A percentile compares a stretch with the other conserved stretches of the same genome.
These are phyloP conservation scores for Rhipidura dahli DNA, from an alignment of 2,113 vertebrate genomes.

Conservation along the genomic window DNA sequence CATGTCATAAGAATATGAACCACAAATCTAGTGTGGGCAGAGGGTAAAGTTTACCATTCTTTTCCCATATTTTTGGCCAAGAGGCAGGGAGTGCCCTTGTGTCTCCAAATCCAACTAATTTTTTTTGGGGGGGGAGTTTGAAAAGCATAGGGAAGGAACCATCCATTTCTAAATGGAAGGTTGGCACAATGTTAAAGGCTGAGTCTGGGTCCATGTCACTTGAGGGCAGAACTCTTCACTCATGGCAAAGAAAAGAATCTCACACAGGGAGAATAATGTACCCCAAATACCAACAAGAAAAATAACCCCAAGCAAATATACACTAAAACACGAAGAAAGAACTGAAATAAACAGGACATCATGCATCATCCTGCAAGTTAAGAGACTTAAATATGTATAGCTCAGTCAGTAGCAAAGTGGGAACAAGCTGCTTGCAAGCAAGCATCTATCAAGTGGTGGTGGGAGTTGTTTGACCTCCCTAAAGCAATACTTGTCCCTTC, in stretches of 20 bases:
- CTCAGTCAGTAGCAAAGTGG: not conserved
- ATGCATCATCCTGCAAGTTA: not conserved
- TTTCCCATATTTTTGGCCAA: not conserved
- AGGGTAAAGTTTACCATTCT: not conserved
- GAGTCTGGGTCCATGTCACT: not conserved
- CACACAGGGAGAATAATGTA: not conserved
- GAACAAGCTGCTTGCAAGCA: not conserved
- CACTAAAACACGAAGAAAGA: not conserved
- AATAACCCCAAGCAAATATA: not conserved
- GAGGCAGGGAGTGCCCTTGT: not conserved
- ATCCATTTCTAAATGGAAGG: not conserved
- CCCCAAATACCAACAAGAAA: not conserved
- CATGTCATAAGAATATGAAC: not conserved
- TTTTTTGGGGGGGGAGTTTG: accelerated
- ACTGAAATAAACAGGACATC: not conserved
- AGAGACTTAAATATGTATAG: not conserved
- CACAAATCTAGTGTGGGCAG: not conserved
- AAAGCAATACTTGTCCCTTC: not conserved
- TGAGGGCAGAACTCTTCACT: not conserved
- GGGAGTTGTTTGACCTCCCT: not conserved
- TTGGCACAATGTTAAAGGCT: not conserved
- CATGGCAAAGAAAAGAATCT: not conserved
- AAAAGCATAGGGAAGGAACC: not conserved
- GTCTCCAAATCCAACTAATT: not conserved
- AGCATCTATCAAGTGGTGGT: not conserved